Percentiles rank a stretch among this genome's conserved stretches.
Conservation (phyloP, 2,797 vertebrate species). For the Sebastes baramenuke region DNA sequence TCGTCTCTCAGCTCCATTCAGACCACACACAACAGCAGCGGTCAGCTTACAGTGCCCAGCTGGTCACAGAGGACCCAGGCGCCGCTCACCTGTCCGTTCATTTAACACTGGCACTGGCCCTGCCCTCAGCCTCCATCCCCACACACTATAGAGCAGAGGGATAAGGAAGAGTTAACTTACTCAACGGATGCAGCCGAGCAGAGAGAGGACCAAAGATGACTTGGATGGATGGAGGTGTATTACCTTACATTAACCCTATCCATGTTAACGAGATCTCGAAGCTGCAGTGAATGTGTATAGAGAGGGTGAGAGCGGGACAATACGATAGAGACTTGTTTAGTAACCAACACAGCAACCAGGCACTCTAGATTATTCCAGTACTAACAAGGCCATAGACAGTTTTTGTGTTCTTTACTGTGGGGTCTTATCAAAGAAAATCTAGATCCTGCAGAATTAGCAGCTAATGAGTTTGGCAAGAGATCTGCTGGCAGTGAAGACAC, state of each 20-base stretch:
- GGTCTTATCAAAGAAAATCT: conserved; percentile 55
- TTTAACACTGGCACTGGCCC: conserved; percentile 54
- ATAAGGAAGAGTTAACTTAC: conserved; percentile 68
- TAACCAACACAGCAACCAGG: conserved; percentile 19
- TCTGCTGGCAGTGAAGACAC: conserved; percentile 29
- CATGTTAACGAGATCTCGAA: conserved; percentile 40
- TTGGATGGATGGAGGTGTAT: conserved; percentile 67
- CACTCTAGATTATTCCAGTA: conserved; percentile 4
- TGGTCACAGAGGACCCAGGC: conserved; percentile 63
- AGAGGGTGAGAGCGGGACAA: conserved; percentile 22
- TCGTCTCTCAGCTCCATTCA: conserved; percentile 73
- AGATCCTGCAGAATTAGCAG: conserved; percentile 52
- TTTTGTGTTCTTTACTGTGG: conserved; percentile 9
- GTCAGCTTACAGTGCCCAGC: conserved; percentile 73
- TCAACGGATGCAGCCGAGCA: conserved; percentile 65
- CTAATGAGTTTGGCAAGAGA: conserved; percentile 60
- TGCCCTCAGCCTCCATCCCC: conserved; percentile 36
- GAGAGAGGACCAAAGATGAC: conserved; percentile 62
- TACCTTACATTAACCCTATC: conserved; percentile 70
- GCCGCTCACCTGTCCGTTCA: conserved; percentile 64
- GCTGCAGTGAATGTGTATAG: conserved; percentile 35
- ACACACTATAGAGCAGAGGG: conserved; percentile 5
- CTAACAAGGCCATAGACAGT: not conserved
- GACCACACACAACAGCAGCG: conserved; percentile 69
- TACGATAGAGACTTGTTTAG: conserved; percentile 20